These are phyloP conservation scores for Noctuana brunneofusca DNA, from an alignment of 2,888 invertebrate species.

Conservation along the genomic window DNA sequence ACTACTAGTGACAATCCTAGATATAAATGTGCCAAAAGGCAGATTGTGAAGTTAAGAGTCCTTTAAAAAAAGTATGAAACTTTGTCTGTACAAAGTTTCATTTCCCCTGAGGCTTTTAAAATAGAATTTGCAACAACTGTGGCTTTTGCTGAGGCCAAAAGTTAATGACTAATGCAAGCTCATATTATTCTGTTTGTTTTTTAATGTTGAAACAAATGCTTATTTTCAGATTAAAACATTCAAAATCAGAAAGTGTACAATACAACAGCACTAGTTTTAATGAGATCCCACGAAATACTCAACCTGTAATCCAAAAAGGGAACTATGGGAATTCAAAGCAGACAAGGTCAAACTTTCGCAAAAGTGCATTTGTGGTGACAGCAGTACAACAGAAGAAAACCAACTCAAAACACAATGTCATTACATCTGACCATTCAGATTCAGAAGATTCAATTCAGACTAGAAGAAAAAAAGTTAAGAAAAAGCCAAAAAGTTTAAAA, in stretches of 20 bases:
- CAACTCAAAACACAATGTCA: constrained; percentile 50
- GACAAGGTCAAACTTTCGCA: constrained; percentile 80
- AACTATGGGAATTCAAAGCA: constrained; percentile 54
- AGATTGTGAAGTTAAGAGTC: too few relatives aligned
- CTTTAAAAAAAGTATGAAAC: too few relatives aligned
- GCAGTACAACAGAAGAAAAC: constrained; percentile 75
- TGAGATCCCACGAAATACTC: constrained; percentile 68
- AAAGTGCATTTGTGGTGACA: constrained; percentile 83
- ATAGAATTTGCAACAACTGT: too few relatives aligned
- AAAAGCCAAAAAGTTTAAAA: constrained; percentile 68
- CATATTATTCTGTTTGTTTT: neutral
- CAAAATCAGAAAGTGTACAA: constrained; percentile 67
- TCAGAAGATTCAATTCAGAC: constrained; percentile 72
- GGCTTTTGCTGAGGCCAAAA: too few relatives aligned
- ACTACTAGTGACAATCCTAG: too few relatives aligned
- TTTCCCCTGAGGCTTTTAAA: too few relatives aligned
- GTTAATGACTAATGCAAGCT: too few relatives aligned
- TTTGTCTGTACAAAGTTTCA: too few relatives aligned
- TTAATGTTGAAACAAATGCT: neutral
- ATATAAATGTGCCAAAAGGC: too few relatives aligned
- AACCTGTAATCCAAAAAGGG: constrained; percentile 50
- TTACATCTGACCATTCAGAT: constrained; percentile 69
- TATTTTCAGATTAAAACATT: constrained; percentile 67
- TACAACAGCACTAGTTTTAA: constrained; percentile 73
- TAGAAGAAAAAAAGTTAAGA: constrained; percentile 69